Base-by-base conservation (phyloP, 2,113 vertebrate species). In the Arvicanthis niloticus region DNA sequence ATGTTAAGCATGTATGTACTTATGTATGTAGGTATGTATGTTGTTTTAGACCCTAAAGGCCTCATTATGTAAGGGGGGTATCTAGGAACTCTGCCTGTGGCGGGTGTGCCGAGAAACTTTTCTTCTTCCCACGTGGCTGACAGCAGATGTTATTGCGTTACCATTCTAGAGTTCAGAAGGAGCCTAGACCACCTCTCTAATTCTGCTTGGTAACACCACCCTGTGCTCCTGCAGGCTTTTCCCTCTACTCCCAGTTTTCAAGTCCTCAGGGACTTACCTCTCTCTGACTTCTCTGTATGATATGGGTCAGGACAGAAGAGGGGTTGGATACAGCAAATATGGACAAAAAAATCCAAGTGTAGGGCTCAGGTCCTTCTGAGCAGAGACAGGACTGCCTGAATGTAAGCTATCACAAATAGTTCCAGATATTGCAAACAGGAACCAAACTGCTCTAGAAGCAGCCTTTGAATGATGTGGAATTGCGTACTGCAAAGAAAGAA, bases 111-210 rank as follows among this genome's bases (percentile, higher is more conserved):
- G 5, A 51, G 37, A 91, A 82, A 78, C 40, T 19, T 24, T 94
- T 56, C 67, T 34, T 88, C 40, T 62, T 78, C 37, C 21, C 3
- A 17, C 15, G 45, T 24, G 92, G 72, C 16, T 96, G 93, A 45
- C 7, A 31, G 45, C n/a, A 81, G 77, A 94, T 84, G 45, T 78
- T 89, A 91, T 29, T 96, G 86, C 68, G 93, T 80, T 94, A 84
- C 85, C 78, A 91, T 82, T 89, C 53, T 96, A 93, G 81, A 92
- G 94, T 89, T 37, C 75, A 97, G 93, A 91, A 77, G 72, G 86
- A 94, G 48, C 68, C 68, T 76, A 70, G 96, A 93, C 92, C 75
- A 82, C 89, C 68, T 93, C 96, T 95, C 73, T 86, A 78, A 87
- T 76, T 95, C 67, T 96, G 48, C 84, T 86, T 65, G 93, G 93